Base-by-base conservation (phyloP, 2,888 invertebrate genomes). In the Amblyteles armatorius region DNA sequence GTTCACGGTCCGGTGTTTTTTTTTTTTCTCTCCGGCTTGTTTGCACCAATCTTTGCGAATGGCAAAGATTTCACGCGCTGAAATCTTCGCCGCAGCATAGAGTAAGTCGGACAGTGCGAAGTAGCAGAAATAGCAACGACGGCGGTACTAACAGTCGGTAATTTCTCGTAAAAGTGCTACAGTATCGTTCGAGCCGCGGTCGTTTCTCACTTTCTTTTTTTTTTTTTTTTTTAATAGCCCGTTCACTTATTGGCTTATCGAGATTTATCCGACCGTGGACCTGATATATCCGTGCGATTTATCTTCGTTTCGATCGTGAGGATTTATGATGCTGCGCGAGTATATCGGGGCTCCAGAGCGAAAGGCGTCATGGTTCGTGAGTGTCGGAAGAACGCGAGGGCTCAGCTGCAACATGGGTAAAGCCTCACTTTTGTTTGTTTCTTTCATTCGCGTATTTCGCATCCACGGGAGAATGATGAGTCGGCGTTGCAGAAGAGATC, bases 191-290 rank as follows among this genome's bases (percentile, higher is more conserved):
- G 65, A 19, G 55, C 11, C 40, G 69, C 16, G 36, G 33, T 68
- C 82, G 73, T 83, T 79, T 52, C 50, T 83, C 74, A 67, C 52
- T 55, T 68, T 65, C 68, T 72, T 48, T 52, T 72, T 80, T 48
- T 63, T 55, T n/a, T 11, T 19, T n/a, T 19, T n/a, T 69, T 44
- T n/a, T 57, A 55, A 77, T 33, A 68, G 69, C 77, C 44, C 79
- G 55, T 73, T 48, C 79, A 63, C 73, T 83, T 74, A 83, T 83
- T 83, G 79, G 83, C 83, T 83, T 74, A 79, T 83, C 73, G 79
- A 79, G 78, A 83, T 83, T 83, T 79, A 83, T 83, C 73, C 57
- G 29, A 79, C 79, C 73, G 69, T 73, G 36, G 36, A 52, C 19
- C 73, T 48, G 79, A 74, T 81, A 74, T 74, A 81, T 63, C 44